Base-by-base conservation (phyloP, 2,113 vertebrate species). In the Thermophis baileyi region DNA sequence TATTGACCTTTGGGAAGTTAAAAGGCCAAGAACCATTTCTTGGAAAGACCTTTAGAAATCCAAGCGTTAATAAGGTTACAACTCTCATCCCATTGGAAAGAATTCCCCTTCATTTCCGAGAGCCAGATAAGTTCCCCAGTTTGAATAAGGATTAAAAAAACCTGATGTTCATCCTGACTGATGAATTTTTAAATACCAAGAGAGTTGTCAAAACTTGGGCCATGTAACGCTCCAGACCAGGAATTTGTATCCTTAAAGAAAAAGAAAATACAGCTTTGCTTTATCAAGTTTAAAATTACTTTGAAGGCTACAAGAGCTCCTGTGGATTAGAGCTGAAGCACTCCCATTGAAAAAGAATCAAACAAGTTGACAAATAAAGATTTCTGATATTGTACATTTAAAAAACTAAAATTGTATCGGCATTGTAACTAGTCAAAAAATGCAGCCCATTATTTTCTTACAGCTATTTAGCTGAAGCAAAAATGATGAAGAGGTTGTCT, bases 21-120 rank as follows among this genome's bases (percentile, higher is more conserved):
- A 91, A 91, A 91, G 49, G 30, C 53, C 40, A 49, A n/a, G 60
- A 63, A 27, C 8, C 57, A 30, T 63, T 4, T 63, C 27, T 94
- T 51, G 51, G 94, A 96, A 91, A 92, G 90, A 25, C 10, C 24
- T 90, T 60, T 88, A 46, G 91, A 92, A n/a, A 81, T 91, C 88
- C 93, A 95, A 55, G 54, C 0, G 0, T 63, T 63, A 60, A 60
- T 60, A 74, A 35, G n/a, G n/a, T 40, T 40, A 81, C n/a, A 18
- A 18, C 16, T 40, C 69, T 40, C 16, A 35, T 81, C 16, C 35
- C 4, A 40, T 40, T 81, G n/a, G 14, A 40, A 20, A 20, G n/a
- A 40, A 81, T 81, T 81, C 35, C 69, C 35, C 35, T 81, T 40
- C 69, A 74, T 74, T 74, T 74, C 69, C n/a, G 1, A 74, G 16